phyloP scores from a whole-genome alignment of 2,797 vertebrate species.

The Enoplosus armatus region DNA sequence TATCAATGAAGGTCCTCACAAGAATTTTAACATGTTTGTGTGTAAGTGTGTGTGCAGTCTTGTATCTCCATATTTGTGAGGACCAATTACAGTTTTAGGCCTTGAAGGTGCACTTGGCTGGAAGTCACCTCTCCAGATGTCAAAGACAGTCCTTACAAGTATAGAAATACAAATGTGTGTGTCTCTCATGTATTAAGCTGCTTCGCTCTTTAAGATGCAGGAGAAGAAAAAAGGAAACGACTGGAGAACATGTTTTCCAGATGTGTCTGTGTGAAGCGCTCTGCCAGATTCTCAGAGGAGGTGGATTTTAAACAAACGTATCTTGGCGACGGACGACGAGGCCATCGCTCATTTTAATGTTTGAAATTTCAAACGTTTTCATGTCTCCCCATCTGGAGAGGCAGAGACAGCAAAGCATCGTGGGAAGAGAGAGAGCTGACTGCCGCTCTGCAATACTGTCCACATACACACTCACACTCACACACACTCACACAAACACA shows the following conservation, averaged over 20 bases:
- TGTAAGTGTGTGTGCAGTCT: neutral
- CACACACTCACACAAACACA: neutral
- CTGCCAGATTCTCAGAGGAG: slow-evolving; percentile 85
- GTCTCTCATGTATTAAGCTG: slow-evolving; percentile 49
- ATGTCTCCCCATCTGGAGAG: slow-evolving; percentile 72
- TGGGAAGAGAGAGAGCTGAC: slow-evolving; percentile 62
- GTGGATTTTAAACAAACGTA: slow-evolving; percentile 80
- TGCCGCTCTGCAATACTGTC: slow-evolving; percentile 25
- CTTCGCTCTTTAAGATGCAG: slow-evolving; percentile 60
- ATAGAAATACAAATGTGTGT: slow-evolving; percentile 5
- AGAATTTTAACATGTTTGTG: too few species aligned
- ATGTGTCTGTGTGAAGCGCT: slow-evolving; percentile 67
- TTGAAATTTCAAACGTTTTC: slow-evolving; percentile 71
- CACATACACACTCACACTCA: slow-evolving; percentile 2
- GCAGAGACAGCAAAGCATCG: slow-evolving; percentile 69
- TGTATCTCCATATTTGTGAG: neutral
- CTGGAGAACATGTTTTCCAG: slow-evolving; percentile 82
- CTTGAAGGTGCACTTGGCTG: too few species aligned
- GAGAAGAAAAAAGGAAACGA: slow-evolving; percentile 22
- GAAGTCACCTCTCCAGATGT: neutral
- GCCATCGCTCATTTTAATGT: slow-evolving; percentile 83
- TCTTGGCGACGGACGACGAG: slow-evolving; percentile 70
- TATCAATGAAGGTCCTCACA: too few species aligned
- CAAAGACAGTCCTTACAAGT: neutral
- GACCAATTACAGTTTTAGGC: neutral